Evolutionary conservation across 2,113 vertebrate genomes (phyloP).

Genomic region (Emydura subglobosa): DNA sequence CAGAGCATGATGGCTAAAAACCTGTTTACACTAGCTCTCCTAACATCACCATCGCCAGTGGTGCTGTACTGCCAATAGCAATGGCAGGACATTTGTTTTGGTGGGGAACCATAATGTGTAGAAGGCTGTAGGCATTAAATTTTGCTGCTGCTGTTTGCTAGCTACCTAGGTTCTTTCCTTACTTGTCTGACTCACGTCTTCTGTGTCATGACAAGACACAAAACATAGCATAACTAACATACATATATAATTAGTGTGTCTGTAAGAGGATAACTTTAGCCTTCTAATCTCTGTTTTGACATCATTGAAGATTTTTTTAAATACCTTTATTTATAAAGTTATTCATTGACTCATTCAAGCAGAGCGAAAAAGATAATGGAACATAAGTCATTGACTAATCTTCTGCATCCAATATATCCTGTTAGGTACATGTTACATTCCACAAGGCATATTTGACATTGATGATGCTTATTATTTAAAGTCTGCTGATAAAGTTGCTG

Average conservation of each 20-base stretch:
- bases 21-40: neutral
- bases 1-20: neutral
- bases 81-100: neutral
- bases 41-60: neutral
- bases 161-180: constrained; percentile 1
- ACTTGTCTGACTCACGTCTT: constrained; percentile 61
- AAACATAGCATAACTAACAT: constrained; percentile 49
- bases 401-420: neutral
- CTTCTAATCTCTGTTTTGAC: constrained; percentile 44
- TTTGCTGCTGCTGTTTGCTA: constrained; percentile 27
- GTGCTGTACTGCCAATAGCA: neutral
- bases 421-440: constrained; percentile 10
- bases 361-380: constrained; percentile 48
- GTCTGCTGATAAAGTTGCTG: constrained; percentile 41
- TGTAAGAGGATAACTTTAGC: constrained; percentile 42
- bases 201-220: constrained; percentile 24
- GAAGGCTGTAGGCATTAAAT: neutral
- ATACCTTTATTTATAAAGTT: constrained; percentile 28
- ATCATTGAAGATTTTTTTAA: constrained; percentile 25
- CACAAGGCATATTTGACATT: neutral
- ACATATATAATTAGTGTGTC: constrained; percentile 25
- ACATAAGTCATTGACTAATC: constrained; percentile 54
- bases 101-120: neutral
- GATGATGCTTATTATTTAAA: neutral
- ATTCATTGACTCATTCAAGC: constrained; percentile 21